Base-by-base conservation (phyloP, 2,113 vertebrate species). In the Crypturellus undulatus region DNA sequence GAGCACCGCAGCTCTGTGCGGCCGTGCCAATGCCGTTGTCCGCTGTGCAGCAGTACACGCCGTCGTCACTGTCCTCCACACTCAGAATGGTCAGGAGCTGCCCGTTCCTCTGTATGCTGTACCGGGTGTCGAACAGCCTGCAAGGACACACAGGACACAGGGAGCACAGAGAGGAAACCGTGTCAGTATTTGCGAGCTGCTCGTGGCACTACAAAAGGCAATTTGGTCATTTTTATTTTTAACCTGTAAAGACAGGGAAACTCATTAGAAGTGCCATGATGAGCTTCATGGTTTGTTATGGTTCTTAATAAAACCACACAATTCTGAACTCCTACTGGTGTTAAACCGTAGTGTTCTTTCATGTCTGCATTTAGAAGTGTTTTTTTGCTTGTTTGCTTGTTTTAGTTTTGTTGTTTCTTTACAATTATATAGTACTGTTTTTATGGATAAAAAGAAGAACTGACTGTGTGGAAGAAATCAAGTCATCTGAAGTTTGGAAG, bases 21-120 rank as follows among this genome's bases (percentile, higher is more conserved):
- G 99, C 96, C 3, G 98, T 98, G 84, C 99, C 99, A 8, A 99
- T 96, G 2, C 99, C 99, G 0, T 99, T 99, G 45, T 98, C 98
- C 14, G 99, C 99, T 0, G 97, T 95, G 95, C 99, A 99, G 96
- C 99, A 99, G 94, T 99, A 99, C 69, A 99, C 98, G 20, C 99
- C 99, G 2, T 98, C 99, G 4, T 99, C 99, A 0, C 97, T 98
- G 85, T 99, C 99, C 88, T 98, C 98, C 68, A 99, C 99, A 0
- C 98, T 99, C 92, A 99, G 96, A 96, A 99, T 98, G 92, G 98
- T 98, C 69, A 99, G 97, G 85, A 99, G 99, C 94, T 99, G 99
- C 47, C 99, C 99, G 0, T 99, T 98, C 96, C 99, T 99, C 63
- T 97, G 98, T 76, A 98, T 99, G 45, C 98, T 97, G 93, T 99